phyloP scores from a whole-genome alignment of 2,113 vertebrate species.

The Ursus arctos region DNA sequence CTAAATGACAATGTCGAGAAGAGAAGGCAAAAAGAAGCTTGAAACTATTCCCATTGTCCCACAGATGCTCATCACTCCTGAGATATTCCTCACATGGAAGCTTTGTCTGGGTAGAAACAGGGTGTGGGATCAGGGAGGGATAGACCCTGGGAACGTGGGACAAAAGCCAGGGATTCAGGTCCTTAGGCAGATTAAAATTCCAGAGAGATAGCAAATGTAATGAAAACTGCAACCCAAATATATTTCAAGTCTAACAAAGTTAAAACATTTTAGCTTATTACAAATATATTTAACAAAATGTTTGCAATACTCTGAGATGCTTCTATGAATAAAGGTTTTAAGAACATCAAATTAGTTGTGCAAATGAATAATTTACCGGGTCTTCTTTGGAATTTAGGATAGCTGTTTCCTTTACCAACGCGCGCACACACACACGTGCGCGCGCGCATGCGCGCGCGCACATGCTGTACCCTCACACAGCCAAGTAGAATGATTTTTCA shows the following conservation, averaged over 20 bases:
- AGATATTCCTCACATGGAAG: constrained; percentile 82
- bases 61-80: constrained; percentile 78
- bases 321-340: constrained; percentile 71
- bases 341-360: constrained; percentile 70
- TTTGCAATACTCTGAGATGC: constrained; percentile 53
- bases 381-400: constrained; percentile 64
- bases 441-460: too few species aligned
- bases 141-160: constrained; percentile 78
- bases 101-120: constrained; percentile 82
- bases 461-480: not conserved
- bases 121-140: constrained; percentile 80
- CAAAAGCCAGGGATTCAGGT: constrained; percentile 77
- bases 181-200: constrained; percentile 75
- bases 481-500: constrained; percentile 39
- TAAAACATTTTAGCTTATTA: constrained; percentile 75
- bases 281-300: constrained; percentile 71
- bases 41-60: constrained; percentile 78
- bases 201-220: constrained; percentile 80
- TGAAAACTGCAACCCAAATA: constrained; percentile 65
- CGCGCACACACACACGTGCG: too few species aligned
- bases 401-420: constrained; percentile 15
- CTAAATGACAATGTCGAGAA: constrained; percentile 84
- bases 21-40: constrained; percentile 76
- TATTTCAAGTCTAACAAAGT: constrained; percentile 67
- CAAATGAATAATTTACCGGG: constrained; percentile 70